Percentiles rank a stretch among this genome's conserved stretches.
These are phyloP conservation scores for Dermolepida albohirtum DNA, from an alignment of 2,888 invertebrate species.

Conservation along the genomic window DNA sequence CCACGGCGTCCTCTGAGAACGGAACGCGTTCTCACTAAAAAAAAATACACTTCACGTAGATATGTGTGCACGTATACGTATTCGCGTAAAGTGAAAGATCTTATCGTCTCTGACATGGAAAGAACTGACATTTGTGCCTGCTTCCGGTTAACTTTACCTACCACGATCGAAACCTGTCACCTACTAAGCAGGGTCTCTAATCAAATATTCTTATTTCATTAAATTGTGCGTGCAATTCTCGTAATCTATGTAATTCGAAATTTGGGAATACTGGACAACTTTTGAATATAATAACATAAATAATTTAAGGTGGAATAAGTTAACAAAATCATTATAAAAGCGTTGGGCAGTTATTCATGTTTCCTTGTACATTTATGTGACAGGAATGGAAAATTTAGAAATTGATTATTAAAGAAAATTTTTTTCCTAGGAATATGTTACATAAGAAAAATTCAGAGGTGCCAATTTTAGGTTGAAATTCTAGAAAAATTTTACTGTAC, in stretches of 20 bases:
- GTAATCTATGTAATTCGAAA: constrained; percentile 14
- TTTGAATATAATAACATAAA: neutral
- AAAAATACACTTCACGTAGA: too few relatives aligned
- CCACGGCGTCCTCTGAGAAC: constrained; percentile 15
- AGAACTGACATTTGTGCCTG: constrained; percentile 43
- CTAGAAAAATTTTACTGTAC: too few relatives aligned
- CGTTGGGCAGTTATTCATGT: too few relatives aligned
- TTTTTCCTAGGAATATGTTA: too few relatives aligned
- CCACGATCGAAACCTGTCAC: constrained; percentile 30
- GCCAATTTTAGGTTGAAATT: too few relatives aligned
- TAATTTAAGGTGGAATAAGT: too few relatives aligned
- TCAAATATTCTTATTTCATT: constrained; percentile 15
- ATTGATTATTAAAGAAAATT: too few relatives aligned
- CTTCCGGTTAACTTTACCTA: constrained; percentile 43
- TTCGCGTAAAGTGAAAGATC: constrained; percentile 32
- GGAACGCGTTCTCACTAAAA: neutral
- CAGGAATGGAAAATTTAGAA: too few relatives aligned
- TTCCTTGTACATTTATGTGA: too few relatives aligned
- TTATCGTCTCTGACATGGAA: constrained; percentile 43
- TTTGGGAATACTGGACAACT: neutral
- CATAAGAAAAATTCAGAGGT: too few relatives aligned
- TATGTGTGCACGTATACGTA: constrained; percentile 10
- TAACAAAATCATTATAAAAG: too few relatives aligned
- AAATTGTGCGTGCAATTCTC: constrained; percentile 1
- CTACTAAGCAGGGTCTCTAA: constrained; percentile 23